Base-by-base conservation (phyloP, 2,888 invertebrate species). In the Mesochorus sp. region DNA sequence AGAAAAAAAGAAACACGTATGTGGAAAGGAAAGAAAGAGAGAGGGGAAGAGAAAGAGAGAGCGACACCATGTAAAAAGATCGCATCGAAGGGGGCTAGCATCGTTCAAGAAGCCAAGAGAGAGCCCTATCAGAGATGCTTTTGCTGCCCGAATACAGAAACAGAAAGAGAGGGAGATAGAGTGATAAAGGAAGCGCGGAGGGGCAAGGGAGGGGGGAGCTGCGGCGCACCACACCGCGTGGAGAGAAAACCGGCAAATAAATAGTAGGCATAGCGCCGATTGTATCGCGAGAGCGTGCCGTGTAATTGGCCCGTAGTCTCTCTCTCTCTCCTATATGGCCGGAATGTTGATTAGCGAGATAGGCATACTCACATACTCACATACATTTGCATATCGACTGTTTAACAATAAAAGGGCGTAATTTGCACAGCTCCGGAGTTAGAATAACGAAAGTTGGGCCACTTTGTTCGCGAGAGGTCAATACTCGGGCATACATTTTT, bases 321-420 rank as follows among this genome's bases (percentile, higher is more conserved):
- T 77, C 72, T 31, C 37, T 57, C 31, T 17, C 49, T 70, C 47
- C 44, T 66, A 80, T 86, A 84, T 83, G 82, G 80, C 77, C 80
- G 88, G 87, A 88, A 88, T 88, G 87, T 88, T 87, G 88, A 88
- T 88, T 87, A 85, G 85, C 84, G 82, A 86, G 86, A 87, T 86
- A 87, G 70, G 80, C 78, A 75, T 74, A 67, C 47, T 34, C 61
- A 59, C 28, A 66, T 26, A 74, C 59, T 55, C 66, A 39, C 21
- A 47, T 10, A n/a, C 44, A 44, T 37, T 10, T 10, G 49, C 24
- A 72, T 19, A 34, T 39, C 14, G 3, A 49, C 17, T 4, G 21
- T 3, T 34, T n/a, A 10, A 31, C 21, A 14, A 34, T 10, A 28
- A 42, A 39, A 39, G n/a, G 39, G 39, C 26, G 39, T 4, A 39